These are phyloP conservation scores for Prunella fulvescens DNA, from an alignment of 2,113 vertebrate species.

Conservation along the genomic window DNA sequence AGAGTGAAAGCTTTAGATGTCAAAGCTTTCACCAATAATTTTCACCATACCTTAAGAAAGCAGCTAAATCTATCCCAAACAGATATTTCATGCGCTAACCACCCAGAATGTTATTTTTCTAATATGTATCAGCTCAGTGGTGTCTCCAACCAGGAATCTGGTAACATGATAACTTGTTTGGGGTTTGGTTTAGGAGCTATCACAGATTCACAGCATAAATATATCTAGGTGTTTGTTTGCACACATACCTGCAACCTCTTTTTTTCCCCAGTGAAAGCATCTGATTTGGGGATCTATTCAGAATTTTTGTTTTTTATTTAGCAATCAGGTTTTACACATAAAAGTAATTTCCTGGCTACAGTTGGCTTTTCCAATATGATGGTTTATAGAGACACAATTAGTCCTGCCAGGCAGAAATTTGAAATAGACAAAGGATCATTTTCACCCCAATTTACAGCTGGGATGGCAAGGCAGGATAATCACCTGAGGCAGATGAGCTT, in stretches of 20 bases:
- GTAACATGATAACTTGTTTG: not conserved
- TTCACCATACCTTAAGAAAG: not conserved
- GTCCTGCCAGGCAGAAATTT: not conserved
- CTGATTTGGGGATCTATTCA: not conserved
- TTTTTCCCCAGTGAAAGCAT: not conserved
- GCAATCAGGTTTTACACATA: not conserved
- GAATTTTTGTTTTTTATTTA: not conserved
- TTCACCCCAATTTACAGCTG: not conserved
- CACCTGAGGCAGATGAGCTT: not conserved
- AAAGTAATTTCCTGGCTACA: not conserved
- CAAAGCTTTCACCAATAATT: not conserved
- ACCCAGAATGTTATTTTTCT: not conserved
- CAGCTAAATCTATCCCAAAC: not conserved
- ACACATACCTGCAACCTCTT: not conserved
- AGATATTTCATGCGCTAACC: not conserved
- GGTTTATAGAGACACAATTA: accelerated
- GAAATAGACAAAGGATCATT: not conserved
- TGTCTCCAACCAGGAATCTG: not conserved
- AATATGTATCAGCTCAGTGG: not conserved
- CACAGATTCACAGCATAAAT: not conserved
- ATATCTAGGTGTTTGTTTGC: not conserved
- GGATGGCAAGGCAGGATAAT: not conserved
- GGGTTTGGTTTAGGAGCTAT: not conserved
- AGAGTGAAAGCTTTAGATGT: not conserved
- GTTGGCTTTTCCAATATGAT: not conserved